A percentile compares a stretch with the other conserved stretches of the same genome.
These are phyloP conservation scores for Clarias magur DNA, from an alignment of 2,113 vertebrate genomes.

Conservation along the genomic window DNA sequence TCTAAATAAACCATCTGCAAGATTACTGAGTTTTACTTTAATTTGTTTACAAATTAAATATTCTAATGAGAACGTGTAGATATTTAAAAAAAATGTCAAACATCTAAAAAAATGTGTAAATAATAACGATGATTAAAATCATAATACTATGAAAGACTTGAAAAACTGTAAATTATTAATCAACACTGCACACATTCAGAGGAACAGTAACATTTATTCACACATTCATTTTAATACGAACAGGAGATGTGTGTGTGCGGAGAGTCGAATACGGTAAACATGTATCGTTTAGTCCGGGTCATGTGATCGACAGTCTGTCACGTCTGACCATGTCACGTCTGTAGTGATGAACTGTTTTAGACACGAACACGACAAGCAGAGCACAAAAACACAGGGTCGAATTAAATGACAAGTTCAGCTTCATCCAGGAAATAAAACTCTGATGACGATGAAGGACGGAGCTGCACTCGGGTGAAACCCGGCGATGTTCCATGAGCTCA, in stretches of 20 bases:
- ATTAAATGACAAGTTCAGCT: conserved; percentile 4
- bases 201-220: background rate
- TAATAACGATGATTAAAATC: no score
- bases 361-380: background rate
- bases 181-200: background rate
- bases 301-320: background rate
- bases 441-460: background rate
- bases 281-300: conserved; percentile 7
- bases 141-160: no score
- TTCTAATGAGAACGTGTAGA: background rate
- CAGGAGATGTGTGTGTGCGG: background rate
- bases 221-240: background rate
- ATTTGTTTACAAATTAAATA: background rate
- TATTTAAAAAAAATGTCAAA: no score
- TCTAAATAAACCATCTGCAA: background rate
- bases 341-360: background rate
- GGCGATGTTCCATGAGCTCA: background rate
- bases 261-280: background rate
- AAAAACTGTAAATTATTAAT: no score
- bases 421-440: background rate
- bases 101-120: no score
- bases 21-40: background rate
- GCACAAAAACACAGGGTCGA: background rate
- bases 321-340: background rate
- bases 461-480: background rate